Conservation (phyloP, 2,888 invertebrate genomes). For the Ramazzottius varieornatus region DNA sequence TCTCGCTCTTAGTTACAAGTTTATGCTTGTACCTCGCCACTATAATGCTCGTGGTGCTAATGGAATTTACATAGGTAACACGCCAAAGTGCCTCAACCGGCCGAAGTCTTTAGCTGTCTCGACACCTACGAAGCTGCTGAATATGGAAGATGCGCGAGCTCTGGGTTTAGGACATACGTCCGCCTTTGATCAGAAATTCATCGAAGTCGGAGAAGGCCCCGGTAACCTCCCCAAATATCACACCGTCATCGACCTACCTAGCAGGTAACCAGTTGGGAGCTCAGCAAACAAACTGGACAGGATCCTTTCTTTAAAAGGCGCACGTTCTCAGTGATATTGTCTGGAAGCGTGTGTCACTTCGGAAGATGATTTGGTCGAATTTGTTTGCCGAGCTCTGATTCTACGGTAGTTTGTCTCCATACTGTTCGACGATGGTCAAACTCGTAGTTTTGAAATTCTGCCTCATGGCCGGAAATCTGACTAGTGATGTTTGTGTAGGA, state of each 20-base stretch:
- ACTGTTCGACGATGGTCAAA: too few species aligned
- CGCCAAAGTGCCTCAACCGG: too few species aligned
- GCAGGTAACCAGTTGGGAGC: conserved; percentile 9
- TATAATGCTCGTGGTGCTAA: too few species aligned
- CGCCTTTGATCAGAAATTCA: conserved; percentile 35
- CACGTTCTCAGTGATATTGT: too few species aligned
- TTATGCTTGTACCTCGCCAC: neutral
- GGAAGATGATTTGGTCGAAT: too few species aligned
- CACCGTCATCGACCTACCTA: conserved; percentile 64
- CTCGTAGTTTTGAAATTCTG: too few species aligned
- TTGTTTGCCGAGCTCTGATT: too few species aligned
- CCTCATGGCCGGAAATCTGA: too few species aligned
- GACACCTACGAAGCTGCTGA: conserved; percentile 62
- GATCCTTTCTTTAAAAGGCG: neutral
- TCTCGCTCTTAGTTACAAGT: neutral
- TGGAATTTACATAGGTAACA: too few species aligned
- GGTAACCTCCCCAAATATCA: conserved; percentile 53
- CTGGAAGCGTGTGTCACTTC: too few species aligned
- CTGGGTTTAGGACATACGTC: conserved; percentile 34
- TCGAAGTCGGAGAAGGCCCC: conserved; percentile 46
- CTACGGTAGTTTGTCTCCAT: too few species aligned
- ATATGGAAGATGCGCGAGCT: conserved; percentile 56
- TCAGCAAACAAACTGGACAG: neutral
- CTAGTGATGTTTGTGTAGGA: too few species aligned
- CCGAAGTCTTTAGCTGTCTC: conserved; percentile 75